Evolutionary conservation across 2,113 vertebrate species (phyloP).

Genomic region (Serilophus lunatus): DNA sequence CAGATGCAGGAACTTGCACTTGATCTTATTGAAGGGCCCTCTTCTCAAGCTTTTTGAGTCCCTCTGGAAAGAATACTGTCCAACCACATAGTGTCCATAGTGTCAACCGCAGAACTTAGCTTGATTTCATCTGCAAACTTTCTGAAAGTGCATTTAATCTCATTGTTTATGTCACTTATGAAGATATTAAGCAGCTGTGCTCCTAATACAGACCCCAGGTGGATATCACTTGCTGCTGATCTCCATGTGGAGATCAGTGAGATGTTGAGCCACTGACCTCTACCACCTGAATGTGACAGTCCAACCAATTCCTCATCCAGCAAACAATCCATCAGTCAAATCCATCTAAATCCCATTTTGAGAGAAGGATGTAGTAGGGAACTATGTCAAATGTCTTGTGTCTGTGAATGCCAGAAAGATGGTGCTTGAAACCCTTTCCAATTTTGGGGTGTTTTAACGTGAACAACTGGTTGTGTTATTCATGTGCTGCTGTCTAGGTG

Average conservation of each 20-base stretch:
- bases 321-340: neutral
- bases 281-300: neutral
- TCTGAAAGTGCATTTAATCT: neutral
- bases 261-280: neutral
- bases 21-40: neutral
- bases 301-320: neutral
- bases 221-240: neutral
- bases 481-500: neutral
- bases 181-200: neutral
- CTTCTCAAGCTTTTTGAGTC: accelerated
- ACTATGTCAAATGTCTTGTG: neutral
- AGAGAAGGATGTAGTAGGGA: neutral
- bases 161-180: neutral
- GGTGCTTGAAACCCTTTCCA: neutral
- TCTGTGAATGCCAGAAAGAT: neutral
- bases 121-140: neutral
- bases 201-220: accelerated
- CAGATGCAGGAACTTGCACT: neutral
- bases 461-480: neutral
- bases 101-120: accelerated
- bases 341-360: neutral
- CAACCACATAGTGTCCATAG: no score
- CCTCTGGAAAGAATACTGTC: neutral
- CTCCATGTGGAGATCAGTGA: neutral
- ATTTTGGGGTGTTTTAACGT: neutral